Conservation (phyloP, 2,888 invertebrate genomes). For the Athalia rosae region DNA sequence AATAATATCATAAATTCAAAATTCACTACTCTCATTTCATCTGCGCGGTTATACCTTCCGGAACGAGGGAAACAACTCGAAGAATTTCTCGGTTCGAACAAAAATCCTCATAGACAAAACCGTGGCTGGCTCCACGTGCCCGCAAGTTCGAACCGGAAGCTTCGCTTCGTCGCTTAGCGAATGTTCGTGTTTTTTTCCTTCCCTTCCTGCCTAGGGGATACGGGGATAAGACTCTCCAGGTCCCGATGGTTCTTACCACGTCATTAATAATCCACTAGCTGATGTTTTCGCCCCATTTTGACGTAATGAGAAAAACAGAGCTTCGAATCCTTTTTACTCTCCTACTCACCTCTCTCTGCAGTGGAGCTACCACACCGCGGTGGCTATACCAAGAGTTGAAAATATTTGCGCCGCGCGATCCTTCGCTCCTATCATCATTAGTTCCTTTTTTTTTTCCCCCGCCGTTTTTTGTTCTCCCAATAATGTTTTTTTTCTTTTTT, state of each 20-base stretch:
- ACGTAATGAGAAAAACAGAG: conserved; percentile 43
- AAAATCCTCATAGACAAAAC: conserved; percentile 2
- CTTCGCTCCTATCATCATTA: neutral
- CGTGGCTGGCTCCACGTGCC: conserved; percentile 14
- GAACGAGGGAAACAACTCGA: conserved; percentile 7
- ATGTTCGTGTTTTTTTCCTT: conserved; percentile 35
- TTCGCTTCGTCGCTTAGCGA: conserved; percentile 37
- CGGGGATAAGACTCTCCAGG: conserved; percentile 36
- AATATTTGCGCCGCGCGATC: conserved; percentile 29
- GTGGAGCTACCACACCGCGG: conserved; percentile 1
- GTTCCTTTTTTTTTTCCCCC: neutral
- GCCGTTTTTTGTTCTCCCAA: neutral
- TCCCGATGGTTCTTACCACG: conserved; percentile 37
- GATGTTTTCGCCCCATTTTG: conserved; percentile 43
- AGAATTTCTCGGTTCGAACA: conserved; percentile 14
- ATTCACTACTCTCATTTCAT: neutral
- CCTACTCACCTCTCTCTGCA: neutral
- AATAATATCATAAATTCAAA: neutral
- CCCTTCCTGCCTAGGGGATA: conserved; percentile 27
- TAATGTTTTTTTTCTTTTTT: neutral
- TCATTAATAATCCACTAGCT: conserved; percentile 42
- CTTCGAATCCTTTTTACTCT: conserved; percentile 23
- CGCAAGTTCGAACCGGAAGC: conserved; percentile 34
- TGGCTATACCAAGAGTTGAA: conserved; percentile 5
- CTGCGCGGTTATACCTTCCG: neutral